phyloP scores from a whole-genome alignment of 2,797 vertebrate species.

The Mastacembelus armatus region DNA sequence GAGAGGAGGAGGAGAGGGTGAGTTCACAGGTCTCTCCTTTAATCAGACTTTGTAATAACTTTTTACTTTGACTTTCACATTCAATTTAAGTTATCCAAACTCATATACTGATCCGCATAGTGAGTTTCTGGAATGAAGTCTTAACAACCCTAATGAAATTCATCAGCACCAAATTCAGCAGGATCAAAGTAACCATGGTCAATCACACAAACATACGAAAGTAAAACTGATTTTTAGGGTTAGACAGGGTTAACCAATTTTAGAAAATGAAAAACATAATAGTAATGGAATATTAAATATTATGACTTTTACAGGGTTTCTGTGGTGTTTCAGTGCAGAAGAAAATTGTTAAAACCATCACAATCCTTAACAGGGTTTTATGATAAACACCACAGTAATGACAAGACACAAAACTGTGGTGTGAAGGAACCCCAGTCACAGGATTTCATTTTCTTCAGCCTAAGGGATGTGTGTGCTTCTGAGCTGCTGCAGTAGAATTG shows the following conservation, averaged over 20 bases:
- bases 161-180: neutral
- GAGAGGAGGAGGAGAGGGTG: conserved; percentile 95
- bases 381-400: conserved; percentile 18
- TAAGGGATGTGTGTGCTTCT: conserved; percentile 36
- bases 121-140: neutral
- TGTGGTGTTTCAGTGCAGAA: neutral
- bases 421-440: conserved; percentile 13
- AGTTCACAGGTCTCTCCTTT: conserved; percentile 66
- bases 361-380: too few species aligned
- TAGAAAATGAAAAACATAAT: conserved; percentile 5
- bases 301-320: neutral
- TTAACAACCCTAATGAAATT: neutral
- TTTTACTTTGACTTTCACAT: neutral
- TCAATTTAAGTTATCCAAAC: conserved; percentile 1
- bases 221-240: neutral
- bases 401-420: conserved; percentile 5
- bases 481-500: conserved; percentile 59
- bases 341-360: neutral
- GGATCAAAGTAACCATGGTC: neutral
- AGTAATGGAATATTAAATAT: neutral
- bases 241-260: neutral
- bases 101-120: neutral
- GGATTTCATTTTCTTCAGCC: conserved; percentile 36
- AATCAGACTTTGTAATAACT: neutral
- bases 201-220: conserved; percentile 1